phyloP scores from a whole-genome alignment of 2,888 invertebrate species.

The Diloba caeruleocephala region DNA sequence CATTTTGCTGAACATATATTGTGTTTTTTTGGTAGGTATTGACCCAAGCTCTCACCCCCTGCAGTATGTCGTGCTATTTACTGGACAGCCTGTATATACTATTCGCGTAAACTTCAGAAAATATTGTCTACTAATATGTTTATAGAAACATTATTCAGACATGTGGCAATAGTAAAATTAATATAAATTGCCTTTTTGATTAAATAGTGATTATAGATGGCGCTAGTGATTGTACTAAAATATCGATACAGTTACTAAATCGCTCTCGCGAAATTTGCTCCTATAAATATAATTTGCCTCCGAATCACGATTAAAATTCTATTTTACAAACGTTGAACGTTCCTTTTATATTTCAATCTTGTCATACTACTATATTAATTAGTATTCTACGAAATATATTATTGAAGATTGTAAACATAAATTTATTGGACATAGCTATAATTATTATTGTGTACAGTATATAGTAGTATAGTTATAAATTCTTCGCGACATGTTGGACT shows the following conservation, averaged over 20 bases:
- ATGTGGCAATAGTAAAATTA: too few species aligned
- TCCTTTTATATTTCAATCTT: slow-evolving; percentile 46
- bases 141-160: too few species aligned
- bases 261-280: slow-evolving; percentile 15
- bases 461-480: slow-evolving; percentile 38
- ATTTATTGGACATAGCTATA: slow-evolving; percentile 38
- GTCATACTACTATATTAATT: slow-evolving; percentile 33
- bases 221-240: too few species aligned
- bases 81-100: too few species aligned
- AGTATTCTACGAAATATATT: slow-evolving; percentile 32
- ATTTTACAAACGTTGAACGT: slow-evolving; percentile 49
- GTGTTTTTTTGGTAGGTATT: too few species aligned
- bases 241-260: neutral
- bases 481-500: slow-evolving; percentile 20
- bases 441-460: slow-evolving; percentile 47
- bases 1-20: too few species aligned
- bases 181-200: too few species aligned
- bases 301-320: slow-evolving; percentile 26
- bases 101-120: too few species aligned
- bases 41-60: too few species aligned
- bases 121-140: too few species aligned
- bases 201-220: too few species aligned
- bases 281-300: slow-evolving; percentile 33
- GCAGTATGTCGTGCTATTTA: too few species aligned
- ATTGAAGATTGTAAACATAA: slow-evolving; percentile 27